Percentiles rank a stretch among this genome's conserved stretches.
Evolutionary conservation across 2,888 invertebrate species (phyloP).

Genomic region (Caenorhabditis angaria): DNA sequence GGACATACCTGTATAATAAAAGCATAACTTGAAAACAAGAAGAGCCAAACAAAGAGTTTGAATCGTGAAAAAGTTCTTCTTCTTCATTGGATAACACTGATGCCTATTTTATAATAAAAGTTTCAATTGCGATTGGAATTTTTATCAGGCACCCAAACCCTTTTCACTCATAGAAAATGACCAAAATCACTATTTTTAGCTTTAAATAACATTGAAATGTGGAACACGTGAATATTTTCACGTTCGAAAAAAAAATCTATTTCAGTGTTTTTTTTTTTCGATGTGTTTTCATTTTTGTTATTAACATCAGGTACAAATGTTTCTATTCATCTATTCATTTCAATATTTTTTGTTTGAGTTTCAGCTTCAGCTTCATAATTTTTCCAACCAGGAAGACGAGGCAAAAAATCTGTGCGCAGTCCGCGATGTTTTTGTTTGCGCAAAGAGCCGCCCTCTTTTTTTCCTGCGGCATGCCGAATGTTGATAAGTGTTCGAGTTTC

Average conservation of each 20-base stretch:
- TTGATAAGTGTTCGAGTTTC: slow-evolving; percentile 4
- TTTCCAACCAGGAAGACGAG: too few relatives aligned
- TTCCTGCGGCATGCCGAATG: too few relatives aligned
- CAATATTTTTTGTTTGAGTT: neutral
- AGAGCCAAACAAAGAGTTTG: neutral
- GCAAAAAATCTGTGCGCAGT: too few relatives aligned
- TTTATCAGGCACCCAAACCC: too few relatives aligned
- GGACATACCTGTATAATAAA: neutral
- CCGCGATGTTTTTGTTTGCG: neutral
- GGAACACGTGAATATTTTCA: neutral
- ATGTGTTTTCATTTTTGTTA: too few relatives aligned
- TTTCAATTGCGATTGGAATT: neutral
- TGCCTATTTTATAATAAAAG: neutral
- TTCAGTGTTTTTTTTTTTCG: too few relatives aligned
- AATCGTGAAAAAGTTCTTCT: neutral
- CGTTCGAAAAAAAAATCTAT: too few relatives aligned
- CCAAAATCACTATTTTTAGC: neutral
- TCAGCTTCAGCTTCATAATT: neutral
- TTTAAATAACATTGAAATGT: neutral
- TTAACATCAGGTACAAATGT: too few relatives aligned
- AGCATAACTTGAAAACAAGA: neutral
- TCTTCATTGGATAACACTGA: slow-evolving; percentile 2
- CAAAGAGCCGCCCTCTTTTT: neutral
- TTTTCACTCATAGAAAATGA: neutral
- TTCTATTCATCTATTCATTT: too few relatives aligned